A percentile compares a stretch with the other conserved stretches of the same genome.
These are phyloP conservation scores for Halcyon senegalensis DNA, from an alignment of 2,113 vertebrate species.

Conservation along the genomic window DNA sequence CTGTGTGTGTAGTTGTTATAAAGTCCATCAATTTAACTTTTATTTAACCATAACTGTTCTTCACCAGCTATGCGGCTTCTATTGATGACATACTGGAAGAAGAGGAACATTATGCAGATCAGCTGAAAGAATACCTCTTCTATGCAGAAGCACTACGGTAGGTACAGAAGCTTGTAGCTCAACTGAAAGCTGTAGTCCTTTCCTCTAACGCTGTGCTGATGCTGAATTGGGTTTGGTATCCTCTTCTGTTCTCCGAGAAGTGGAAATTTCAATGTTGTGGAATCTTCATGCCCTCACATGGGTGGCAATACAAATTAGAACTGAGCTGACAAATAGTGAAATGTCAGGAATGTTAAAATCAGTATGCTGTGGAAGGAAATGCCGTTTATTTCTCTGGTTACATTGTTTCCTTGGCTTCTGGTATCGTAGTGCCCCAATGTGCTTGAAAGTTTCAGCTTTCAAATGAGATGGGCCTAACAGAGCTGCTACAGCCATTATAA, in stretches of 20 bases:
- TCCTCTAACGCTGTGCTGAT: background rate
- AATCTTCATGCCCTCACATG: background rate
- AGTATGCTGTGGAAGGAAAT: background rate
- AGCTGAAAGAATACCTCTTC: constrained; percentile 94
- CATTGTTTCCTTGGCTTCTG: background rate
- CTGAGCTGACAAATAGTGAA: background rate
- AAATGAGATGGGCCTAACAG: background rate
- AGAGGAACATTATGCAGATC: constrained; percentile 95
- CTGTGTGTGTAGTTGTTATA: background rate
- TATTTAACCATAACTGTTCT: background rate
- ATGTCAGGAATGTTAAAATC: background rate
- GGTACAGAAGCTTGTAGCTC: background rate
- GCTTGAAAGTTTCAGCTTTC: background rate
- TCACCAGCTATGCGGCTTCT: constrained; percentile 88
- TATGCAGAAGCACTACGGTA: constrained; percentile 92
- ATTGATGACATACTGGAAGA: constrained; percentile 96
- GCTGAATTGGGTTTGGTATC: background rate
- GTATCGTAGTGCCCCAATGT: background rate
- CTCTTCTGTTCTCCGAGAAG: background rate
- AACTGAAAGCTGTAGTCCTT: background rate
- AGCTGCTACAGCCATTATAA: background rate
- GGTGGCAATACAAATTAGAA: background rate
- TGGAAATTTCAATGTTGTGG: background rate
- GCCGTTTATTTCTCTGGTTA: background rate
- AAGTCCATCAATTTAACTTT: too few species aligned